Conservation (phyloP, 2,113 vertebrate genomes). For the Corythornis madagascariensis region DNA sequence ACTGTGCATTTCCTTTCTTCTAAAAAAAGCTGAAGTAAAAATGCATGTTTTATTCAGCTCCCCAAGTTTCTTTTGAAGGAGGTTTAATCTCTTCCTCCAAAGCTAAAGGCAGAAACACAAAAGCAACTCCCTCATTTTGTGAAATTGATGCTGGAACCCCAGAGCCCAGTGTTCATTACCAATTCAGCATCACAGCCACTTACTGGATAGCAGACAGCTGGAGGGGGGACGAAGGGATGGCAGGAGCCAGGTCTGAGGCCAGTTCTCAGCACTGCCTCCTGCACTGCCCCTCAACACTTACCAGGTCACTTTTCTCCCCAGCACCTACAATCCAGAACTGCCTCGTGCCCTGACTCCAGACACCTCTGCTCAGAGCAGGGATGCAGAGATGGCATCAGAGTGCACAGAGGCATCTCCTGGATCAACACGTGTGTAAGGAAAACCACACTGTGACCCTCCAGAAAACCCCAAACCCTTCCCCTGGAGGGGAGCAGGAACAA, state of each 20-base stretch:
- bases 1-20: neutral
- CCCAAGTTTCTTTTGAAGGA: neutral
- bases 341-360: neutral
- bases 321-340: fast-evolving
- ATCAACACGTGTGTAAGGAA: neutral
- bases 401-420: neutral
- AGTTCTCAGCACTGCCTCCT: neutral
- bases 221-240: neutral
- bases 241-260: slow-evolving; percentile 1
- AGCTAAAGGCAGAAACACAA: neutral
- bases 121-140: neutral
- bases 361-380: neutral
- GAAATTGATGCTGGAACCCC: neutral
- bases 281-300: neutral
- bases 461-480: neutral
- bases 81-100: neutral
- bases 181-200: neutral
- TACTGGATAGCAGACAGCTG: neutral
- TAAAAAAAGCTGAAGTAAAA: neutral
- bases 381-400: neutral
- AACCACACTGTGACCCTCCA: too few relatives aligned
- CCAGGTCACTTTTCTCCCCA: neutral
- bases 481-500: neutral
- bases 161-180: neutral
- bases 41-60: neutral